Percentiles rank a stretch among this genome's conserved stretches.
phyloP scores from a whole-genome alignment of 1,140 invertebrate genomes.

The Trachelipus rathkii region DNA sequence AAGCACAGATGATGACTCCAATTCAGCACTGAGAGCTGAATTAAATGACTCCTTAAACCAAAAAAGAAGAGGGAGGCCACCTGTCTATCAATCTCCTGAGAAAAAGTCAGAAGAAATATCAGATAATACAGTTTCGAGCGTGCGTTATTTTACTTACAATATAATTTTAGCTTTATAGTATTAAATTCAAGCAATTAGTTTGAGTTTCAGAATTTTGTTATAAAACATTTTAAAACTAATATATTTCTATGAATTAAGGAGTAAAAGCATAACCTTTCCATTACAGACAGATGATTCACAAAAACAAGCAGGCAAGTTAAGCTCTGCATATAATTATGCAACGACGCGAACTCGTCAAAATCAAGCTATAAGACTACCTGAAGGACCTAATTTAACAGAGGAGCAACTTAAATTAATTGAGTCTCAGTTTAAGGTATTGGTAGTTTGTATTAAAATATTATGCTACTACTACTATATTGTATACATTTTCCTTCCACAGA shows the following conservation, averaged over 20 bases:
- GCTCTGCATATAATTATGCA: slow-evolving; percentile 43
- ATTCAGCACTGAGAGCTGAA: background rate
- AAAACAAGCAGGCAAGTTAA: slow-evolving; percentile 38
- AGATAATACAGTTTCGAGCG: background rate
- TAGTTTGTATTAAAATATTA: no score
- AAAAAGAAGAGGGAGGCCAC: slow-evolving; percentile 4
- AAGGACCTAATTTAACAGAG: slow-evolving; percentile 38
- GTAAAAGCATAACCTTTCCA: slow-evolving; percentile 12
- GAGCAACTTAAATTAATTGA: slow-evolving; percentile 42
- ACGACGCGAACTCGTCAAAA: slow-evolving; percentile 23
- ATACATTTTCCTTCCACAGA: no score
- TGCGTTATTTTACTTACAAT: background rate
- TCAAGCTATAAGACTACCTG: slow-evolving; percentile 37
- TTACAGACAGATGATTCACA: slow-evolving; percentile 29
- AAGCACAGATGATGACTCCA: background rate
- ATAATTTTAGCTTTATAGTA: no score
- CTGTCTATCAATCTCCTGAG: background rate
- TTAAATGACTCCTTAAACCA: background rate
- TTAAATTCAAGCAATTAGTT: no score
- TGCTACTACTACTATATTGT: no score
- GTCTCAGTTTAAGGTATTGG: slow-evolving; percentile 43
- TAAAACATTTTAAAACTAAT: no score
- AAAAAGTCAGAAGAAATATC: background rate
- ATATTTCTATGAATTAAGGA: no score
- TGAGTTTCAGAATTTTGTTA: no score